These are phyloP conservation scores for Brachionus calyciflorus DNA, from an alignment of 1,140 invertebrate species.

Conservation along the genomic window DNA sequence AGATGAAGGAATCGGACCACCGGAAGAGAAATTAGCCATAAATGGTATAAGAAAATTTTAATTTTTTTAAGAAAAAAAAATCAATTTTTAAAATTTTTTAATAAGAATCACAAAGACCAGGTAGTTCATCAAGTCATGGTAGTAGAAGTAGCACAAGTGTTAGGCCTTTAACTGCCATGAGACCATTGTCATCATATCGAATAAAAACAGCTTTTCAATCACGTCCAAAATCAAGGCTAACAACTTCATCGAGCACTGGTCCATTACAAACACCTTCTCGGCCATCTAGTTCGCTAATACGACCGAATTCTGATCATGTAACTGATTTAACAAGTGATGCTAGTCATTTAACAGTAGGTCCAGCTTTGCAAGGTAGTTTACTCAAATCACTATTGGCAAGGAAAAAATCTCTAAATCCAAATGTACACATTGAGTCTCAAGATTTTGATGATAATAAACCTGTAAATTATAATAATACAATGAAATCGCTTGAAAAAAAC, in stretches of 20 bases:
- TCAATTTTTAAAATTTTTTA: not conserved
- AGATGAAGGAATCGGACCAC: conserved; percentile 51
- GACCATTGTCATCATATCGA: conserved; percentile 10
- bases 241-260: not conserved
- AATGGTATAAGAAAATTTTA: conserved; percentile 48
- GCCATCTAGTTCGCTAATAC: not conserved
- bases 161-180: conserved; percentile 23
- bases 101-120: conserved; percentile 11
- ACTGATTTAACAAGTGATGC: conserved; percentile 50
- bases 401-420: conserved; percentile 50
- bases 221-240: not conserved
- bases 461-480: conserved; percentile 10
- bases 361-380: conserved; percentile 59
- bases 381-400: conserved; percentile 54
- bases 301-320: conserved; percentile 49
- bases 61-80: not conserved
- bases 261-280: not conserved
- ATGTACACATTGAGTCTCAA: not conserved
- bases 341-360: conserved; percentile 57
- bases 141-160: not conserved
- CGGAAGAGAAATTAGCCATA: conserved; percentile 46
- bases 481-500: conserved; percentile 14
- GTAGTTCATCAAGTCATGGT: conserved; percentile 12
- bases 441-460: not conserved
- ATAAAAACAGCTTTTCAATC: not conserved